Conservation (phyloP, 2,888 invertebrate species). For the Calliscelio sp. region DNA sequence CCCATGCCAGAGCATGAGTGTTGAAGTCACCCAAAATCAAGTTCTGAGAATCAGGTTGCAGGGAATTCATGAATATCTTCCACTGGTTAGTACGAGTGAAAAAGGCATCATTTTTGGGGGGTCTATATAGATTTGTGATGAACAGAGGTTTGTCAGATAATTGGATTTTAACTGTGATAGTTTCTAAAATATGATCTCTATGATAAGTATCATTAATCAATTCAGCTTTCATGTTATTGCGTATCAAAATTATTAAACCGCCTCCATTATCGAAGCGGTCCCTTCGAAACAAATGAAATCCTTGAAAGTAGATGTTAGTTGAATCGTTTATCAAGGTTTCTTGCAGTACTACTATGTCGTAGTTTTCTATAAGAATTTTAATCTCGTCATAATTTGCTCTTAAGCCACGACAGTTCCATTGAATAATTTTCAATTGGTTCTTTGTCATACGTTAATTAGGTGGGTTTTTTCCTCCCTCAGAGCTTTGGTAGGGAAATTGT, state of each 20-base stretch:
- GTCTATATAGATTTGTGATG: constrained; percentile 25
- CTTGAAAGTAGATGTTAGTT: neutral
- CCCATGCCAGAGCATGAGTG: constrained; percentile 8
- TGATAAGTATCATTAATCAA: neutral
- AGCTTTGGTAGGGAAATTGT: too few relatives aligned
- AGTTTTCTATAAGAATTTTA: too few relatives aligned
- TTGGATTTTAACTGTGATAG: constrained; percentile 4
- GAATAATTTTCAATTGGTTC: too few relatives aligned
- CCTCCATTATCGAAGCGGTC: neutral
- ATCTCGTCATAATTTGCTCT: too few relatives aligned
- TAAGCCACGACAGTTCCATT: too few relatives aligned
- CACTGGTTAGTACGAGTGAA: neutral
- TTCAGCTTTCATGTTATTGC: constrained; percentile 1
- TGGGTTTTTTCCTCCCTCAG: too few relatives aligned
- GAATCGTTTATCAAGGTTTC: neutral
- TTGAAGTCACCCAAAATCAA: constrained; percentile 34
- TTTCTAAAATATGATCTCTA: constrained; percentile 15
- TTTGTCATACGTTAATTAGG: too few relatives aligned
- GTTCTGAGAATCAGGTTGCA: neutral
- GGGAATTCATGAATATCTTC: neutral
- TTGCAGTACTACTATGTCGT: neutral
- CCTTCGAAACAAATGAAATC: constrained; percentile 13
- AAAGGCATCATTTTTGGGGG: neutral
- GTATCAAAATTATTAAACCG: neutral
- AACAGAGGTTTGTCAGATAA: neutral